Evolutionary conservation across 2,888 invertebrate species (phyloP).

Genomic region (Erannis defoliaria): DNA sequence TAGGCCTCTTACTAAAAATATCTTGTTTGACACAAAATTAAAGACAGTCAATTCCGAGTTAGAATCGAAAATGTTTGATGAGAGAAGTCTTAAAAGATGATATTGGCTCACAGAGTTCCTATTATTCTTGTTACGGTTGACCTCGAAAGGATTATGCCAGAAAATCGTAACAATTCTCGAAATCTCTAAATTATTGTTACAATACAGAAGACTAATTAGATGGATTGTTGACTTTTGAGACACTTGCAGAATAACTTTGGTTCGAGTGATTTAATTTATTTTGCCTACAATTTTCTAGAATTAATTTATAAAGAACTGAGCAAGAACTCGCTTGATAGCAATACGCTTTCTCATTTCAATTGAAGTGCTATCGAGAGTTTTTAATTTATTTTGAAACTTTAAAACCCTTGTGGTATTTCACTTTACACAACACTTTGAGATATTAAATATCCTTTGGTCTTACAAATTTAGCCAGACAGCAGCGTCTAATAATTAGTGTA

Average conservation of each 20-base stretch:
- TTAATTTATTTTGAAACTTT: too few species aligned
- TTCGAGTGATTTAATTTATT: neutral
- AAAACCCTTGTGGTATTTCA: too few species aligned
- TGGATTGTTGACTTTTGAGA: slow-evolving; percentile 3
- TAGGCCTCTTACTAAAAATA: neutral
- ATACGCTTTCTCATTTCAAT: too few species aligned
- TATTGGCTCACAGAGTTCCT: slow-evolving; percentile 15
- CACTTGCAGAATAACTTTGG: neutral
- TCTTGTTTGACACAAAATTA: neutral
- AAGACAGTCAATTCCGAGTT: slow-evolving; percentile 9
- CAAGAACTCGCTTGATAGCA: too few species aligned
- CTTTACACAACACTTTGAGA: too few species aligned
- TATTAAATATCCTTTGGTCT: too few species aligned
- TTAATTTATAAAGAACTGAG: too few species aligned
- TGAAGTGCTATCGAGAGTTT: too few species aligned
- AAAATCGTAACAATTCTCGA: slow-evolving; percentile 11
- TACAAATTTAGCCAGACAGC: too few species aligned
- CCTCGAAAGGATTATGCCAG: slow-evolving; percentile 5
- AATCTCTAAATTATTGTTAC: slow-evolving; percentile 6
- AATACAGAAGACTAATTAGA: slow-evolving; percentile 9
- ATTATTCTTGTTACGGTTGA: slow-evolving; percentile 9
- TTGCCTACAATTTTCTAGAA: neutral
- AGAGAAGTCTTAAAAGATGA: slow-evolving; percentile 16
- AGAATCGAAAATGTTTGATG: slow-evolving; percentile 12
- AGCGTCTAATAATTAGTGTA: too few species aligned